These are phyloP conservation scores for Jaculus jaculus DNA, from an alignment of 2,113 vertebrate species.

Conservation along the genomic window DNA sequence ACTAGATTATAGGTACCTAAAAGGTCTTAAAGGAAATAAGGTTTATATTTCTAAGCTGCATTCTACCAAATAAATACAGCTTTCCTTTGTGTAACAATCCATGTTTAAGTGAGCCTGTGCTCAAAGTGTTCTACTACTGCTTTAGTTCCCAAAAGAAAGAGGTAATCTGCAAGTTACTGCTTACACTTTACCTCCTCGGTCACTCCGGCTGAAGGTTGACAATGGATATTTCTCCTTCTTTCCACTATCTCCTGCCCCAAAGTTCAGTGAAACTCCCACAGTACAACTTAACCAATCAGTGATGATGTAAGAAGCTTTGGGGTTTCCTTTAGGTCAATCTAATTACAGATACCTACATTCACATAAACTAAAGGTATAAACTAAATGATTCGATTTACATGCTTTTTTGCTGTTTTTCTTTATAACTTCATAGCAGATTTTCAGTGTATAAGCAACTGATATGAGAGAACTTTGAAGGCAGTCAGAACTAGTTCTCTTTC, in stretches of 20 bases:
- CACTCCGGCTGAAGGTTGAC: background rate
- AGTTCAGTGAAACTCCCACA: background rate
- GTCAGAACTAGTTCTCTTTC: conserved; percentile 17
- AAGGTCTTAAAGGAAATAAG: conserved; percentile 31
- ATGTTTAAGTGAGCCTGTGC: conserved; percentile 4
- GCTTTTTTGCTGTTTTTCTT: background rate
- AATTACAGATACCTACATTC: background rate
- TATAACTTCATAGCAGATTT: conserved; percentile 51
- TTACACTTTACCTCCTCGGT: conserved; percentile 34
- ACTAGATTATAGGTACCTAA: background rate
- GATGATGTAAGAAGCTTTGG: background rate
- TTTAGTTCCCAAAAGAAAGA: conserved; percentile 34
- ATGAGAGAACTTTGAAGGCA: conserved; percentile 11
- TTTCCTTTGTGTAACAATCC: background rate
- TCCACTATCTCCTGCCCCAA: background rate
- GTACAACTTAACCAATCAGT: background rate
- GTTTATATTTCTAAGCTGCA: background rate
- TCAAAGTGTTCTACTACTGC: background rate
- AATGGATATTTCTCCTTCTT: background rate
- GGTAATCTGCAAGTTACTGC: conserved; percentile 31
- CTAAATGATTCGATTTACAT: conserved; percentile 24
- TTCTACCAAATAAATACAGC: background rate
- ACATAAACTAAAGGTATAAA: background rate
- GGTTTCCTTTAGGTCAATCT: conserved; percentile 31
- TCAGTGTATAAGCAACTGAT: background rate